phyloP scores from a whole-genome alignment of 2,888 invertebrate species.

The Pandemis heparana region DNA sequence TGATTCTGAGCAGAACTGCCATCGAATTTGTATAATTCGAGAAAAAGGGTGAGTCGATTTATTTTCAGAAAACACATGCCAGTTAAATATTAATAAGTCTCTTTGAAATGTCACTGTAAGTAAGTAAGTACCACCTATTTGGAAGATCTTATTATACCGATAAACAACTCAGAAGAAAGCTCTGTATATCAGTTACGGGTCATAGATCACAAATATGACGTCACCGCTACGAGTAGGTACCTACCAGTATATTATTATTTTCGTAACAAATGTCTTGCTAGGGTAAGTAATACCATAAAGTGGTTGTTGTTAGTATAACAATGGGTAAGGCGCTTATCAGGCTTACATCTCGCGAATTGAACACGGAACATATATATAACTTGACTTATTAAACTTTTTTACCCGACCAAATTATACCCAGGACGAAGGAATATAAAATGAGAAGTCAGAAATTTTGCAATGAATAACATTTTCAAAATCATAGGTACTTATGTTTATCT shows the following conservation, averaged over 20 bases:
- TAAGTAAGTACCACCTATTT: too few species aligned
- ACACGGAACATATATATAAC: conserved; percentile 3
- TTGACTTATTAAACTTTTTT: conserved; percentile 2
- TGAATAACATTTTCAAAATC: not conserved
- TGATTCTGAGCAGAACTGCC: too few species aligned
- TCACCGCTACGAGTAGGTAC: not conserved
- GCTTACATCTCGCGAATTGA: conserved; percentile 3
- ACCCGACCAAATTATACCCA: not conserved
- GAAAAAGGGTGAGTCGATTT: too few species aligned
- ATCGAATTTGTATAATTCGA: too few species aligned
- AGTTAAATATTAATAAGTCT: too few species aligned
- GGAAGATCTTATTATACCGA: not conserved
- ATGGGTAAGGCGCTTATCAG: conserved; percentile 22
- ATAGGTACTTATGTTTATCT: too few species aligned
- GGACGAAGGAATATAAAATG: not conserved
- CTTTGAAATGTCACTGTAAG: too few species aligned
- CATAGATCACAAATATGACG: conserved; percentile 1
- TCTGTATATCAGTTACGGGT: not conserved
- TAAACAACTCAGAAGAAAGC: not conserved
- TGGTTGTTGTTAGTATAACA: conserved; percentile 24
- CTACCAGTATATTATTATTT: conserved; percentile 10
- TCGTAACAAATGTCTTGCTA: conserved; percentile 4
- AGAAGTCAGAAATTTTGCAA: not conserved
- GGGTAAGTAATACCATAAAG: conserved; percentile 25
- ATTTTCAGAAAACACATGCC: too few species aligned